Percentiles rank a stretch among this genome's conserved stretches.
phyloP scores from a whole-genome alignment of 2,113 vertebrate species.

The Elephantulus edwardii region DNA sequence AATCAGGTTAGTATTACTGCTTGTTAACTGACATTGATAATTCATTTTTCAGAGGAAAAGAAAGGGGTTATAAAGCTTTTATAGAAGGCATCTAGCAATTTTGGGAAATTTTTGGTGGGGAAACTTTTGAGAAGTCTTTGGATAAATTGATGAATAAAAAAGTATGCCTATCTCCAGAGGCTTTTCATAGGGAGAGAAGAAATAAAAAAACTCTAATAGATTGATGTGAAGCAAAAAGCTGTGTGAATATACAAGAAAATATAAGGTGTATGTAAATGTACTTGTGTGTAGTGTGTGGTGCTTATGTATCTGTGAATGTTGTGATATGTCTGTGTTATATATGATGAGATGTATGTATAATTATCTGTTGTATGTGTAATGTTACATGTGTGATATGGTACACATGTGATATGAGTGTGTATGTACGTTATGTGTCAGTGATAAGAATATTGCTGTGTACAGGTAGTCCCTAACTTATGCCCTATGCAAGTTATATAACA shows the following conservation, averaged over 20 bases:
- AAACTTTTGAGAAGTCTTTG: too few species aligned
- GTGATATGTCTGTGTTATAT: too few species aligned
- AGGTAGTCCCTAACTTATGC: not conserved
- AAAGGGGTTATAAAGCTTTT: too few species aligned
- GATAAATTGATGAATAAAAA: too few species aligned
- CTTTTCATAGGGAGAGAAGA: not conserved
- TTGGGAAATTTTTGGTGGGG: not conserved
- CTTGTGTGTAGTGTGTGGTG: not conserved
- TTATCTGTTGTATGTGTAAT: not conserved
- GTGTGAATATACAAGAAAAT: not conserved
- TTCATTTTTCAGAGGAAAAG: not conserved
- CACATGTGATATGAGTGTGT: too few species aligned
- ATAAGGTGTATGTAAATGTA: too few species aligned
- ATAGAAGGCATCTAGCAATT: too few species aligned
- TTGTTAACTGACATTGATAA: not conserved
- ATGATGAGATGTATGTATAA: too few species aligned
- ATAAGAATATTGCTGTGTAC: not conserved
- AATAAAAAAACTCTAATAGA: not conserved
- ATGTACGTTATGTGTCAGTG: too few species aligned
- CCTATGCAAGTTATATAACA: too few species aligned
- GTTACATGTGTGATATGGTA: too few species aligned
- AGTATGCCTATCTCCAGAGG: too few species aligned
- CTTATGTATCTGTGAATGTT: not conserved
- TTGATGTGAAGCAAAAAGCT: not conserved
- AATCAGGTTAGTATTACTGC: conserved; percentile 25